Evolutionary conservation across 2,113 vertebrate genomes (phyloP), one percentile per base, ranked within the genome.

Genomic region (Miniopterus natalensis): DNA sequence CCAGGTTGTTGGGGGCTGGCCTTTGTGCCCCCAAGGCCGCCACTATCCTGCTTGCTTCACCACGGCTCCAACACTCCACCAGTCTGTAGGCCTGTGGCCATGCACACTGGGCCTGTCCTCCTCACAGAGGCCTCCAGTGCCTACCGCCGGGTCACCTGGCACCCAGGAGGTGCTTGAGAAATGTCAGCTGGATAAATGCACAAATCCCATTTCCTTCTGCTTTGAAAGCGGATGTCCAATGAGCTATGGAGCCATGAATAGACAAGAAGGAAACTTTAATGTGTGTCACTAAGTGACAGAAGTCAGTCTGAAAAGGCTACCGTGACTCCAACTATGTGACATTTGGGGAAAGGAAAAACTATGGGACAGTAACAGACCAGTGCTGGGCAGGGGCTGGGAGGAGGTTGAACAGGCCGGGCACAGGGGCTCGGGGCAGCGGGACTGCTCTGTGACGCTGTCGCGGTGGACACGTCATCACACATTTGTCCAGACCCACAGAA

Each of bases 401-500:
- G 59, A 31, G 25, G 8, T 20, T 6, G 45, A 17, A 23, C 21
- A 31, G 14, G 31, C 0, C 18, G 55, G 27, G 80, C 45, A 0
- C 13, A 0, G 53, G 9, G 63, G 18, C 10, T 2, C 5, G 1
- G 15, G 42, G 49, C 2, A 3, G 66, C 4, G 74, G 27, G 5
- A 6, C 3, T 0, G 2, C 45, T 18, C 47, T 31, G 59, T 20
- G 14, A 40, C 0, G 0, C 29, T 2, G 11, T 2, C 1, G 3
- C 0, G n/a, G 66, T 21, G 66, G 65, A n/a, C 65, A 23, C 59
- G 21, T 23, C 57, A 23, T 59, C 23, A 59, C 57, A 23, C 57
- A 59, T 59, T 55, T 61, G 59, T 61, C 23, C 59, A 61, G 25
- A 25, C 23, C 23, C 59, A 61, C 59, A 61, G 65, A 15, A 3